These are phyloP conservation scores for Henicopernis longicauda DNA, from an alignment of 2,113 vertebrate genomes.

Conservation along the genomic window DNA sequence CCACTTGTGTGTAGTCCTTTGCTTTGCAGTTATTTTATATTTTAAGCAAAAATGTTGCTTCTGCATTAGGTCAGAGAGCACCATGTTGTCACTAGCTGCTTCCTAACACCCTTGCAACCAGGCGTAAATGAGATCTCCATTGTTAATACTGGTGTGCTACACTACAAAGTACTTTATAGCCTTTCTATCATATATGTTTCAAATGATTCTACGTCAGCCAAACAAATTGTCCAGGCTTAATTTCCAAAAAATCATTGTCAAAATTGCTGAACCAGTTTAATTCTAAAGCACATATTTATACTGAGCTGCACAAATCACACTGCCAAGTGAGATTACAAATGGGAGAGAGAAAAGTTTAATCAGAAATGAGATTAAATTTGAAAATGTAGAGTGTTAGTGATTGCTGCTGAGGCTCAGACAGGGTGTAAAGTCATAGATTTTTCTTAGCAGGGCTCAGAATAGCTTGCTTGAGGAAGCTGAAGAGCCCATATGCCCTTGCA, in stretches of 20 bases:
- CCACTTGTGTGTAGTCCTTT: not conserved
- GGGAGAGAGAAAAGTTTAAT: slow-evolving; percentile 63
- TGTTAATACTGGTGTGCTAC: not conserved
- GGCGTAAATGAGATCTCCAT: not conserved
- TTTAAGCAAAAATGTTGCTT: not conserved
- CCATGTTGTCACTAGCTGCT: not conserved
- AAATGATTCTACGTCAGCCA: slow-evolving; percentile 55
- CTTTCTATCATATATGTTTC: slow-evolving; percentile 49
- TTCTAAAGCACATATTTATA: slow-evolving; percentile 71
- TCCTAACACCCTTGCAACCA: not conserved
- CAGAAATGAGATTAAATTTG: slow-evolving; percentile 64
- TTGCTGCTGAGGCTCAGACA: not conserved
- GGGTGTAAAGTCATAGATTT: slow-evolving; percentile 14
- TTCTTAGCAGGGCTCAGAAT: not conserved
- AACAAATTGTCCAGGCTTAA: slow-evolving; percentile 68
- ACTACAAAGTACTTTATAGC: not conserved
- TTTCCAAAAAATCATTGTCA: slow-evolving; percentile 73
- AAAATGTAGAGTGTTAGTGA: not conserved
- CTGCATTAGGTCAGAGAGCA: slow-evolving; percentile 21
- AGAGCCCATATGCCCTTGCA: not conserved
- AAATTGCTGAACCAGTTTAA: slow-evolving; percentile 71
- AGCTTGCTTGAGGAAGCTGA: not conserved
- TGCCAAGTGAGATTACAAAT: slow-evolving; percentile 38
- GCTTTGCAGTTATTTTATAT: not conserved
- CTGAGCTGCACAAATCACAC: slow-evolving; percentile 45